A percentile compares a stretch with the other conserved stretches of the same genome.
These are phyloP conservation scores for Herpailurus yagouaroundi DNA, from an alignment of 2,113 vertebrate genomes.

Conservation along the genomic window DNA sequence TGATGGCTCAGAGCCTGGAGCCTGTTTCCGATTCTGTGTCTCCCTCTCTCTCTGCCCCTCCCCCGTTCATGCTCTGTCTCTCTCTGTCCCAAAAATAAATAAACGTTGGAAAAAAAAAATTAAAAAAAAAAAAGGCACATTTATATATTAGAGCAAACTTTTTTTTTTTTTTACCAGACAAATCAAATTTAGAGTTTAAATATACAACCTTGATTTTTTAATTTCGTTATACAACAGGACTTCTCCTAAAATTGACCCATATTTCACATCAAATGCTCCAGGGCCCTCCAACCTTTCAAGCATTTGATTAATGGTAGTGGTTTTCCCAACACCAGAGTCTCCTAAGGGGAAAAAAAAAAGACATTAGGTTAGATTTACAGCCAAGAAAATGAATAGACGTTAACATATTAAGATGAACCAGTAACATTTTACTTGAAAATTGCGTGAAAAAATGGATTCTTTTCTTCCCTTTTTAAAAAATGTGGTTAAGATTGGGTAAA, in stretches of 20 bases:
- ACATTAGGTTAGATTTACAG: background rate
- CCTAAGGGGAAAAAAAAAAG: slow-evolving; percentile 65
- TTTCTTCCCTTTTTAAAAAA: background rate
- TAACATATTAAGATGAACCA: background rate
- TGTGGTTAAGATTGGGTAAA: background rate
- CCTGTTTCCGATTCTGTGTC: no score
- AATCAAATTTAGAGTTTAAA: slow-evolving; percentile 42
- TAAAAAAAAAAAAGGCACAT: no score
- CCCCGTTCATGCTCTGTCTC: no score
- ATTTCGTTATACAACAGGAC: slow-evolving; percentile 78
- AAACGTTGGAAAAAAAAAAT: no score
- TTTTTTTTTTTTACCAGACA: background rate
- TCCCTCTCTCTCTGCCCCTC: no score
- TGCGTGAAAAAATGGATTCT: background rate
- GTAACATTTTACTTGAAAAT: background rate
- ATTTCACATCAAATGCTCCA: slow-evolving; percentile 74
- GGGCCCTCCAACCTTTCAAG: slow-evolving; percentile 77
- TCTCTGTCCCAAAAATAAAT: no score
- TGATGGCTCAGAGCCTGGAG: no score
- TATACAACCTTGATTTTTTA: slow-evolving; percentile 80
- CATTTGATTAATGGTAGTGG: slow-evolving; percentile 79
- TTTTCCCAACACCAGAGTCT: slow-evolving; percentile 84
- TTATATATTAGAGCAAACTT: background rate
- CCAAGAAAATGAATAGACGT: background rate
- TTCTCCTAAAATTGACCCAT: slow-evolving; percentile 81